Evolutionary conservation across 2,113 vertebrate genomes (phyloP).

Genomic region (Brachypteracias leptosomus): DNA sequence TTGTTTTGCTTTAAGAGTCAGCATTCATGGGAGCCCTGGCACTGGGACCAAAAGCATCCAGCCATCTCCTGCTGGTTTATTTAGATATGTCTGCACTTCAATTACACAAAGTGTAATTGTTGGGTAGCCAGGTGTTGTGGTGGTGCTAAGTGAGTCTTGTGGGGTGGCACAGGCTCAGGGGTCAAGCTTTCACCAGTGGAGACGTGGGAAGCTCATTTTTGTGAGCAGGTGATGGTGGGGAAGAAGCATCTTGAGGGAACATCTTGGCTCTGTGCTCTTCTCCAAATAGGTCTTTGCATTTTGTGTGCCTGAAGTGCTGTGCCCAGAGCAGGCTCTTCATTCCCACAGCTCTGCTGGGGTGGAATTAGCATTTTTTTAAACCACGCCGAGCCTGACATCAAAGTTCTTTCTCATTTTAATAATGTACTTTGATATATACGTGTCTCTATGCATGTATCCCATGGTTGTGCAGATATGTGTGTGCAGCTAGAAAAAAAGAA

Average conservation of each 20-base stretch:
- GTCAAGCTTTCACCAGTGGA: neutral
- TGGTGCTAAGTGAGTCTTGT: neutral
- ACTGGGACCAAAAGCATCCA: neutral
- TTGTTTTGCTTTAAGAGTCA: slow-evolving; percentile 36
- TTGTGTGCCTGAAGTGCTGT: neutral
- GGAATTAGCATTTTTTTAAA: neutral
- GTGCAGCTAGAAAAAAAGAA: neutral
- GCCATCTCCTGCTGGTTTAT: neutral
- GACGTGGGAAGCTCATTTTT: neutral
- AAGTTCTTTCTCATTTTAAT: slow-evolving; percentile 13
- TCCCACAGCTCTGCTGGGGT: neutral
- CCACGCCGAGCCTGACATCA: neutral
- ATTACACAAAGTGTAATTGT: neutral
- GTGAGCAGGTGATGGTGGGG: neutral
- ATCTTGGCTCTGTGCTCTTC: neutral
- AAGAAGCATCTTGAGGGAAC: neutral
- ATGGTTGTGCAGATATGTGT: neutral
- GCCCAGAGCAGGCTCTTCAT: neutral
- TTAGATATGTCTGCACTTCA: neutral
- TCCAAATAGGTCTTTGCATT: neutral
- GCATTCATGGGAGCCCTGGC: neutral
- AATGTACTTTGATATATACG: neutral
- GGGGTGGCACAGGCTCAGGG: neutral
- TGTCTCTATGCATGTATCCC: neutral
- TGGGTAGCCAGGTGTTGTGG: neutral